phyloP scores from a whole-genome alignment of 2,888 invertebrate species.

The Saturnia japonica region DNA sequence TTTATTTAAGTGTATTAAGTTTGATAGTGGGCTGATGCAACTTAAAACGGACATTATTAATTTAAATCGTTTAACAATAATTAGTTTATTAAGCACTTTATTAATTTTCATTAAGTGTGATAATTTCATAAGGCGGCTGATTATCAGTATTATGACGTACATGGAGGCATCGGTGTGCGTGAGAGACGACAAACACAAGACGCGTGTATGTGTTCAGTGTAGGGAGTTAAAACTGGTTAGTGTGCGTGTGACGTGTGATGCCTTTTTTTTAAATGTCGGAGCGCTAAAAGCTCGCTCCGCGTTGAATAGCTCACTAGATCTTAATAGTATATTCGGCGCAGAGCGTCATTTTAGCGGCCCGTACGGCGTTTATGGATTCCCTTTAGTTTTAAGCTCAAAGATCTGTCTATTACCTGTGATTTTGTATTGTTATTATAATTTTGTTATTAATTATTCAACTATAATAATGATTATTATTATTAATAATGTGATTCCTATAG shows the following conservation, averaged over 20 bases:
- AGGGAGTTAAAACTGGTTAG: slow-evolving; percentile 21
- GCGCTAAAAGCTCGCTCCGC: slow-evolving; percentile 35
- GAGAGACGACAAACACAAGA: neutral
- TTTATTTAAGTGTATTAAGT: slow-evolving; percentile 45
- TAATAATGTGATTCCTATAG: slow-evolving; percentile 66
- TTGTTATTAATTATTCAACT: slow-evolving; percentile 36
- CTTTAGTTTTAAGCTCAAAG: slow-evolving; percentile 66
- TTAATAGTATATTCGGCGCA: slow-evolving; percentile 9
- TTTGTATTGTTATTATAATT: slow-evolving; percentile 65
- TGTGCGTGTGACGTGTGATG: slow-evolving; percentile 21
- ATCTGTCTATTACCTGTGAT: slow-evolving; percentile 70
- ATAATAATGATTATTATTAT: slow-evolving; percentile 43
- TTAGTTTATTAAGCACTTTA: slow-evolving; percentile 32
- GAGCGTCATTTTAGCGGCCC: slow-evolving; percentile 32
- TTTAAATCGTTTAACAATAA: slow-evolving; percentile 52
- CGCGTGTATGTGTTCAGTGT: slow-evolving; percentile 33
- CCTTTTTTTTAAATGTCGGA: neutral
- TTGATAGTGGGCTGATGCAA: slow-evolving; percentile 39
- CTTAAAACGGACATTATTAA: slow-evolving; percentile 46
- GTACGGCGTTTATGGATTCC: slow-evolving; percentile 43
- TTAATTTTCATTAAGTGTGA: slow-evolving; percentile 48
- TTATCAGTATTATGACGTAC: slow-evolving; percentile 51
- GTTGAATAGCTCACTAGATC: slow-evolving; percentile 9
- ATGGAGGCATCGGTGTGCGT: neutral
- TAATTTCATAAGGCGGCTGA: slow-evolving; percentile 43